Base-by-base conservation (phyloP, 2,797 vertebrate genomes). In the Labeo calbasu region DNA sequence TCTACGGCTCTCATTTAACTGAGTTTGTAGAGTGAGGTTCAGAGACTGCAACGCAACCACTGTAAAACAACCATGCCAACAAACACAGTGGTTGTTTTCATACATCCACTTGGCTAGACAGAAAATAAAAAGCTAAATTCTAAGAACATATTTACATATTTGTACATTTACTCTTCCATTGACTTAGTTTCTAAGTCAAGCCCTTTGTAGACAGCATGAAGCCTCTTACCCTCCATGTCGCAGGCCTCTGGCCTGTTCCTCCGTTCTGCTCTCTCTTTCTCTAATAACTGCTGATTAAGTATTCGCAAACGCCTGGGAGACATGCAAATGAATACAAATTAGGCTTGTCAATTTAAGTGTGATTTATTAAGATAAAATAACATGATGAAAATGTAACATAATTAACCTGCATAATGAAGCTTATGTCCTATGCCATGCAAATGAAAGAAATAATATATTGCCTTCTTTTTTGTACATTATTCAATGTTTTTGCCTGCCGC, bases 281-380 rank as follows among this genome's bases (percentile, higher is more conserved):
- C 94, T 87, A 88, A 78, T 10, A 97, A 90, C 92, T 95, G 95
- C 87, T 96, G 96, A 85, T 96, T 96, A 90, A 96, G 88, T 87
- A 93, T 95, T 91, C 92, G 94, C 84, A 97, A 85, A 85, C 91
- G 94, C 89, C 97, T 99, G 88, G 23, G 61, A 25, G 50, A 66
- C 43, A 85, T 63, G 68, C 51, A 78, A 73, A 69, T 46, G 17
- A 50, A 84, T 61, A 68, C 13, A 72, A 57, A 23, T 53, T 53
- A 53, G 51, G 9, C 23, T 55, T 46, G 79, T 65, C 36, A 66
- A 80, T 23, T 55, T 14, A 23, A 57, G 19, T 40, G 12, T 9
- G 28, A 76, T 40, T 69, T 40, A 69, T 69, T 55, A 4, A 14
- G 6, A 9, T 14, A 13, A 40, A 36, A 51, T 12, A 51, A 51